These are phyloP conservation scores for Cheirogaleus medius DNA, from an alignment of 2,113 vertebrate species.

Conservation along the genomic window DNA sequence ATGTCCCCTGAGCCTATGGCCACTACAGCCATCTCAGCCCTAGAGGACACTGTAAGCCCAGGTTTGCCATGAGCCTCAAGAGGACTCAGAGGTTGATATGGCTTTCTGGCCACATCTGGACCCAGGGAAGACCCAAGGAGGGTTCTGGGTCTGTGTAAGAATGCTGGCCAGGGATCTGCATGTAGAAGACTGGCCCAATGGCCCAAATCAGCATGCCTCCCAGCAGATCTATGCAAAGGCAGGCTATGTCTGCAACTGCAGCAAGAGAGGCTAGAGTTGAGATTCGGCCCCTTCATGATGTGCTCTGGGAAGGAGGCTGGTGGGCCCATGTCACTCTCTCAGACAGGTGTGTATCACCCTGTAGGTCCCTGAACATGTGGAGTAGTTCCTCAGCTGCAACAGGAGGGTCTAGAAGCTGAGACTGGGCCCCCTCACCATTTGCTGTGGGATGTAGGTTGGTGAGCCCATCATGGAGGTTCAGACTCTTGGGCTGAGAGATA, in stretches of 20 bases:
- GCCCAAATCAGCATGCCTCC: neutral
- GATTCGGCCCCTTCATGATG: neutral
- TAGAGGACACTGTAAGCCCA: neutral
- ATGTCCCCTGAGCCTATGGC: neutral
- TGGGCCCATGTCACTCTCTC: neutral
- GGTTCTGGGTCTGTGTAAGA: neutral
- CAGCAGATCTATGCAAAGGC: neutral
- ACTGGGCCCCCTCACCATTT: neutral
- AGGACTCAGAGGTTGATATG: neutral
- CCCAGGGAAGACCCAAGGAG: neutral
- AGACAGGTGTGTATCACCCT: neutral
- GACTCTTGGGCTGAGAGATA: neutral
- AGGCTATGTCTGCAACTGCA: neutral
- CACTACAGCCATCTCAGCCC: neutral
- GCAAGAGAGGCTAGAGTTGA: neutral
- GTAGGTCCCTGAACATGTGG: neutral
- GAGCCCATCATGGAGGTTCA: neutral
- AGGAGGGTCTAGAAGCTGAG: neutral
- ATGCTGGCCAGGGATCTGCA: neutral
- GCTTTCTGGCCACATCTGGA: neutral
- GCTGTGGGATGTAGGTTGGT: neutral
- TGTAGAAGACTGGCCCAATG: neutral
- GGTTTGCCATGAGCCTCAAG: neutral
- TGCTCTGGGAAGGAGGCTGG: neutral
- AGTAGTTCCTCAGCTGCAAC: neutral